phyloP scores from a whole-genome alignment of 2,888 invertebrate genomes.

The Rhopalosiphum nymphaeae region DNA sequence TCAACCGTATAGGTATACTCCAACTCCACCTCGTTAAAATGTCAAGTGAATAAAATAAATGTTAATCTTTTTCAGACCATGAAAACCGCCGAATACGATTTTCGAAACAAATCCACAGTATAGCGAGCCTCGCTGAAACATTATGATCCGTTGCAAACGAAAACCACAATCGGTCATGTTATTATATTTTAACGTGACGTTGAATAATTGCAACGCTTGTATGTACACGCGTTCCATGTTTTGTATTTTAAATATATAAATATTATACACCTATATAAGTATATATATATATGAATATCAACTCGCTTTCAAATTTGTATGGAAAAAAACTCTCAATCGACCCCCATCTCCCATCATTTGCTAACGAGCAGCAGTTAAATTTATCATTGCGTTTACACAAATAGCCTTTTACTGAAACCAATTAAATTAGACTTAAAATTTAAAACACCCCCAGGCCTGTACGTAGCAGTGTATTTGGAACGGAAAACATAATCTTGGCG shows the following conservation, averaged over 20 bases:
- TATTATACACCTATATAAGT: not conserved
- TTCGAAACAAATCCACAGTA: slow-evolving; percentile 30
- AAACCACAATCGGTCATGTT: slow-evolving; percentile 23
- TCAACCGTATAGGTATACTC: not conserved
- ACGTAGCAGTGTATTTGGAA: not conserved
- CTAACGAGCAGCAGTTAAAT: not conserved
- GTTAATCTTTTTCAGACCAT: slow-evolving; percentile 51
- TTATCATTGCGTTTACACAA: not conserved
- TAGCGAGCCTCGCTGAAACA: not conserved
- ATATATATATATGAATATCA: not conserved
- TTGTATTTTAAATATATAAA: not conserved
- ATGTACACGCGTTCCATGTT: not conserved
- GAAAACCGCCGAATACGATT: slow-evolving; percentile 38
- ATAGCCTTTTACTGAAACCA: not conserved
- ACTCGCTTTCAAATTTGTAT: not conserved
- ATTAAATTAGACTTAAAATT: slow-evolving; percentile 12
- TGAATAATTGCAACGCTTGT: slow-evolving; percentile 6
- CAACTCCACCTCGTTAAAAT: slow-evolving; percentile 30
- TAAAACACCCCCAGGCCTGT: not conserved
- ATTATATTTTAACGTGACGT: not conserved
- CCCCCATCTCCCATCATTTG: not conserved
- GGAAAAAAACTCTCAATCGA: not conserved
- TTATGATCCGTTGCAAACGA: not conserved
- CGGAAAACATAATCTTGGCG: slow-evolving; percentile 9
- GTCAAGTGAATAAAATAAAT: slow-evolving; percentile 48